Conservation (phyloP, 23 tunicate genomes). For the Halocynthia roretzi region DNA sequence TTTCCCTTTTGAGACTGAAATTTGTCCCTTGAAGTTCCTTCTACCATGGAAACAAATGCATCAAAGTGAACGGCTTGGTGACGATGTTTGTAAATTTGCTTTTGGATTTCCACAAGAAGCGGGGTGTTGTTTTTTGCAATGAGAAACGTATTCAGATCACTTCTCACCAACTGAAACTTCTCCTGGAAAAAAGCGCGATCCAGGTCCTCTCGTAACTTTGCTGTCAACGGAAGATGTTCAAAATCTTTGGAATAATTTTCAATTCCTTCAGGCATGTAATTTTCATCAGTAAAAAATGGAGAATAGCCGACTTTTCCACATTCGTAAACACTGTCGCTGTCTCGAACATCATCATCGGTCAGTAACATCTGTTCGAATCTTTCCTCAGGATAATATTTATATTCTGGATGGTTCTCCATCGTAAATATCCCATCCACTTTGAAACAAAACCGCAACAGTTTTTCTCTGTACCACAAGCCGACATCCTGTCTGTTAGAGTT, state of each 20-base stretch:
- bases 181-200: constrained; percentile 51
- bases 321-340: constrained; percentile 2
- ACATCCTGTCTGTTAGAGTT: constrained; percentile 43
- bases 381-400: constrained; percentile 65
- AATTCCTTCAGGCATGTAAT: constrained; percentile 72
- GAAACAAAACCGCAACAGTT: constrained; percentile 53
- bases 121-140: constrained; percentile 74
- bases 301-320: constrained; percentile 22
- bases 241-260: constrained; percentile 74
- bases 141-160: constrained; percentile 3
- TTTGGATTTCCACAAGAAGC: constrained; percentile 56
- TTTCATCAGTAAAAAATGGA: constrained; percentile 40
- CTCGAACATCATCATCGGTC: neutral
- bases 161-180: constrained; percentile 25
- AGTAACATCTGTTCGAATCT: constrained; percentile 20
- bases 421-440: constrained; percentile 31
- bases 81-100: constrained; percentile 60
- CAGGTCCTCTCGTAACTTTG: constrained; percentile 38
- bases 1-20: constrained; percentile 38
- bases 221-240: constrained; percentile 73
- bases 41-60: neutral
- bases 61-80: constrained; percentile 23
- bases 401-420: constrained; percentile 62
- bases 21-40: constrained; percentile 6
- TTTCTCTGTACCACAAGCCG: constrained; percentile 76